Percentiles rank a stretch among this genome's conserved stretches.
Conservation (phyloP, 2,113 vertebrate species). For the Puntigrus tetrazona region DNA sequence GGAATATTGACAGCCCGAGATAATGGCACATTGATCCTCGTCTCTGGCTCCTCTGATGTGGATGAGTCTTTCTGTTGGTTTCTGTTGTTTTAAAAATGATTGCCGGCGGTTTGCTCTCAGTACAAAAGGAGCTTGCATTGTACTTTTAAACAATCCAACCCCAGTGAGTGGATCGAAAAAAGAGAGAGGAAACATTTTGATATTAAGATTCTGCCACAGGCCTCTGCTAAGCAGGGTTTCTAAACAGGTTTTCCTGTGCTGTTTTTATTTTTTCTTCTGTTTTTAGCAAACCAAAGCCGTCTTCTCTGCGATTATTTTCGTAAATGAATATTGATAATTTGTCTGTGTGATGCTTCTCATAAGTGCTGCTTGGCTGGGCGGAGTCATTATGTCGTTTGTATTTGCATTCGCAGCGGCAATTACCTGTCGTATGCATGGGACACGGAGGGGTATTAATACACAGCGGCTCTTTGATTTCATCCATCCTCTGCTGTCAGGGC, state of each 20-base stretch:
- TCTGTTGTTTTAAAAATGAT: slow-evolving; percentile 50
- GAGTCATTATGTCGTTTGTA: slow-evolving; percentile 62
- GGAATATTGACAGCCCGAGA: slow-evolving; percentile 55
- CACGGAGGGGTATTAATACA: slow-evolving; percentile 66
- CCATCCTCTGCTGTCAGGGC: slow-evolving; percentile 49
- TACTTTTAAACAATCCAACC: slow-evolving; percentile 40
- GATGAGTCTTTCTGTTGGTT: slow-evolving; percentile 44
- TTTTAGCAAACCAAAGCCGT: not conserved
- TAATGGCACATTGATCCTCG: slow-evolving; percentile 57
- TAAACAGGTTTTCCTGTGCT: not conserved
- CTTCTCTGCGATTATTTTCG: slow-evolving; percentile 36
- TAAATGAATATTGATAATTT: slow-evolving; percentile 58
- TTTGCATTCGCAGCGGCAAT: slow-evolving; percentile 57
- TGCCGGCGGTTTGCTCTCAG: slow-evolving; percentile 35
- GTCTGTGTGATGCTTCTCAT: slow-evolving; percentile 50
- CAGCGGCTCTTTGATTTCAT: slow-evolving; percentile 58
- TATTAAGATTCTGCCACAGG: slow-evolving; percentile 34
- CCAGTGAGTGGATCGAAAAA: slow-evolving; percentile 33
- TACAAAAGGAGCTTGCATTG: slow-evolving; percentile 36
- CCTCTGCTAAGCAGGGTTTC: not conserved
- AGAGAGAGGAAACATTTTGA: slow-evolving; percentile 42
- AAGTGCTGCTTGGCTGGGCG: slow-evolving; percentile 56
- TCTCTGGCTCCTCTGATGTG: slow-evolving; percentile 46
- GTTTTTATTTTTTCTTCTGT: not conserved
- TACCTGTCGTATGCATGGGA: slow-evolving; percentile 61